Percentiles rank a stretch among this genome's conserved stretches.
Conservation (phyloP, 1,140 invertebrate species). For the Ectropis grisescens region DNA sequence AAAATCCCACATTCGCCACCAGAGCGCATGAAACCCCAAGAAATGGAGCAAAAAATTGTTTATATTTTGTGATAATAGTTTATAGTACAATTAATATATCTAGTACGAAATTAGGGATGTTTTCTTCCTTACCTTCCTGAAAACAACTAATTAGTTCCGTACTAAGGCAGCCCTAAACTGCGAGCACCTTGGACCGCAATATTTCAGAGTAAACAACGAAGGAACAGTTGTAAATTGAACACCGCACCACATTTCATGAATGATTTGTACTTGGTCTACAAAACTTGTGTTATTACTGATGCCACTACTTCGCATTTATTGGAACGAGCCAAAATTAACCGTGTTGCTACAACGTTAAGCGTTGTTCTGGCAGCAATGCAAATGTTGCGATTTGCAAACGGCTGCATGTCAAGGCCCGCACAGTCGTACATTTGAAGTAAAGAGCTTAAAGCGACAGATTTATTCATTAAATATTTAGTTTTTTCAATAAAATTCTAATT, state of each 20-base stretch:
- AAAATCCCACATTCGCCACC: too few species aligned
- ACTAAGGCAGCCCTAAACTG: too few species aligned
- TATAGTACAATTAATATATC: too few species aligned
- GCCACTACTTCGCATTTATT: constrained; percentile 4
- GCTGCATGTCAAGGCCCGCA: constrained; percentile 18
- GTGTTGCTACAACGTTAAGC: constrained; percentile 2
- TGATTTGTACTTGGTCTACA: constrained; percentile 41
- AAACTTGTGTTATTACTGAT: constrained; percentile 21
- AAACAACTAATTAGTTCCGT: too few species aligned
- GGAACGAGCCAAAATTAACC: constrained; percentile 5
- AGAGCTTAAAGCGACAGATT: constrained; percentile 6
- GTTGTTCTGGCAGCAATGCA: constrained; percentile 1
- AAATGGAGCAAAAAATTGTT: too few species aligned
- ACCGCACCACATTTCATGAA: constrained; percentile 30
- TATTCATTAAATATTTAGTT: too few species aligned
- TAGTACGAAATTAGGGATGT: too few species aligned
- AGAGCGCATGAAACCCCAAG: too few species aligned
- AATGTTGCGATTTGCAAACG: constrained; percentile 4
- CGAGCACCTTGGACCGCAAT: constrained; percentile 14
- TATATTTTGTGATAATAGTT: too few species aligned
- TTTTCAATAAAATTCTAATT: too few species aligned
- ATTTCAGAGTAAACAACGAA: constrained; percentile 12
- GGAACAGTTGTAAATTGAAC: constrained; percentile 13
- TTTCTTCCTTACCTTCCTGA: too few species aligned
- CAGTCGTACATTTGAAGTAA: constrained; percentile 9